Base-by-base conservation (phyloP, 35 echinoderm and acorn worm species). In the Diadema setosum region DNA sequence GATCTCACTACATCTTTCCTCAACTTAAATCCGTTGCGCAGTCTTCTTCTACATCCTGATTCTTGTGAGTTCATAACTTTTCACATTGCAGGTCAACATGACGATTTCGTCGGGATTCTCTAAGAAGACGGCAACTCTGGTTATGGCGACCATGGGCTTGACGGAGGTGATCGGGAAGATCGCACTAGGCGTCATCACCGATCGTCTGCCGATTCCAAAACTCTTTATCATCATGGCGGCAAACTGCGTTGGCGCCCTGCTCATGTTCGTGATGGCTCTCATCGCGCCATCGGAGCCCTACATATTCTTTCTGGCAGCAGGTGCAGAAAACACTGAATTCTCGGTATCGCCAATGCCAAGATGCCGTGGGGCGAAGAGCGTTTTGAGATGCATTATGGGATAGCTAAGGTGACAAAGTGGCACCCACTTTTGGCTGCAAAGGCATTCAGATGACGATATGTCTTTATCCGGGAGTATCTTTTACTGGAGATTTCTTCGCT, bases 101-200 rank as follows among this genome's bases (percentile, higher is more conserved):
- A 78, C 37, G 5, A 21, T 78, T 21, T 18, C 25, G 35, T 33
- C 73, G 15, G 40, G 40, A n/a, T 78, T 78, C 40, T 78, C 73
- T 8, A 20, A 78, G 36, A 11, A 36, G 73, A 78, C 36, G 35
- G 73, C 73, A n/a, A 78, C 27, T 44, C 11, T 39, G 73, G 44
- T 78, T n/a, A 78, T 78, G 73, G 9, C 73, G n/a, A 78, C 73
- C 11, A 78, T 78, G 73, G 73, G 73, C 23, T 21, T 78, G 40
- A 16, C 73, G 14, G 73, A 78, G 40, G 24, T 78, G 9, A 17
- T 78, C 2, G 73, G 73, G 9, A 78, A 78, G 40, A 6, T 78
- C 73, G 0, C 44, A 15, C 24, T 78, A 34, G 73, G 73, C 5
- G 21, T 78, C 73, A 41, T 44, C 12, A 41, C 40, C 14, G 73